phyloP scores from a whole-genome alignment of 2,797 vertebrate species.

The Hydrophis major region DNA sequence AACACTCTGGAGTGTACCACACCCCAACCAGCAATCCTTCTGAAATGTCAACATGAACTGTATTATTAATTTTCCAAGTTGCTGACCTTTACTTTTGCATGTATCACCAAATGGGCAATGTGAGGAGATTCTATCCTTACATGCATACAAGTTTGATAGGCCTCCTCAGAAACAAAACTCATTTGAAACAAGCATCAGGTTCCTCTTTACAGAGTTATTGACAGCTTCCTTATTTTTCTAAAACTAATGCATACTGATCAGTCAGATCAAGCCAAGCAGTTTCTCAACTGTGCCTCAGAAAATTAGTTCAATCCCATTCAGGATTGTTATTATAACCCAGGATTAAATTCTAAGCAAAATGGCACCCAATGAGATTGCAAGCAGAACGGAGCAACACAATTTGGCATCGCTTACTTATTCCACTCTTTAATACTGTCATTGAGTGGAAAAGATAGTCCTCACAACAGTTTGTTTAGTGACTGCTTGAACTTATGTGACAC shows the following conservation, averaged over 20 bases:
- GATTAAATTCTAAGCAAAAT: background rate
- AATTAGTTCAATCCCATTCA: background rate
- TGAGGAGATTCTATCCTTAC: conserved; percentile 40
- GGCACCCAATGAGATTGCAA: background rate
- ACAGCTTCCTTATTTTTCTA: background rate
- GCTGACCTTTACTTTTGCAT: conserved; percentile 44
- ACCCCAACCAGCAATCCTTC: conserved; percentile 38
- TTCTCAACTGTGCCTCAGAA: background rate
- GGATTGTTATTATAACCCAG: background rate
- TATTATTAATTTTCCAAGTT: conserved; percentile 55
- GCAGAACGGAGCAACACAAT: background rate
- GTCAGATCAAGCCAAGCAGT: background rate
- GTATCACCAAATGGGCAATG: conserved; percentile 26
- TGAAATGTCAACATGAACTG: conserved; percentile 47
- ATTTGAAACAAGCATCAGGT: background rate
- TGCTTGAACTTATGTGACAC: background rate
- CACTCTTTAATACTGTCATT: background rate
- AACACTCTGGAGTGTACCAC: conserved; percentile 3
- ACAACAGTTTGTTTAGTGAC: background rate
- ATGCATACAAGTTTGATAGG: conserved; percentile 15
- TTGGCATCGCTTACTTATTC: background rate
- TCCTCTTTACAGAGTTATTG: background rate
- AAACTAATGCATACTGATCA: background rate
- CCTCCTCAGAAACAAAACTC: background rate
- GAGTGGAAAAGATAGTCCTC: background rate